Conservation (phyloP, 2,797 vertebrate genomes). For the Adelosebastes latens region DNA sequence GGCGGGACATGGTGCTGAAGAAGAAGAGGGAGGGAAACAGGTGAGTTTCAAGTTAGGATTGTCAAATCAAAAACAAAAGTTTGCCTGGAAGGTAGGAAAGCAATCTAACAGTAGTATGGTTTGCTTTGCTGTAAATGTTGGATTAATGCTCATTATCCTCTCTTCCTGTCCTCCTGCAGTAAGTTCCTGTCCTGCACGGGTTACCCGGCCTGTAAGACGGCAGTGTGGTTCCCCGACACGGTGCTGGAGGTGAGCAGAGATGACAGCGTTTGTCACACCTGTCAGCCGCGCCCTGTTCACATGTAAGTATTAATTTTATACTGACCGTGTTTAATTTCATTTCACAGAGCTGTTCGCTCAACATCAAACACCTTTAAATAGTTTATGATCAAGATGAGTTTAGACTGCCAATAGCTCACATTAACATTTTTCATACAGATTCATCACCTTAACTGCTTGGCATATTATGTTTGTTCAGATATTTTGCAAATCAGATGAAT, state of each 20-base stretch:
- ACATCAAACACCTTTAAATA: neutral
- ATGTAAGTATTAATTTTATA: constrained; percentile 79
- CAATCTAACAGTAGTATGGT: neutral
- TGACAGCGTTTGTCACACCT: constrained; percentile 85
- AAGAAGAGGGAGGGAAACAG: constrained; percentile 87
- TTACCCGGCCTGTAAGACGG: constrained; percentile 89
- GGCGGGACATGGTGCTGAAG: constrained; percentile 93
- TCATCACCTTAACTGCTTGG: neutral
- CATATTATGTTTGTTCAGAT: neutral
- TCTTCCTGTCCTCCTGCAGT: constrained; percentile 69
- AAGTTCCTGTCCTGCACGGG: constrained; percentile 91
- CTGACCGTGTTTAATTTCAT: neutral
- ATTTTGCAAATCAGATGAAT: neutral
- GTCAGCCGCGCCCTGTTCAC: constrained; percentile 88
- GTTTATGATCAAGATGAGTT: neutral
- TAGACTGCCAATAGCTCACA: neutral
- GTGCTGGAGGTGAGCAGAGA: constrained; percentile 92
- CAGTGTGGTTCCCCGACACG: constrained; percentile 92
- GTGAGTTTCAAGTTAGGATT: constrained; percentile 40
- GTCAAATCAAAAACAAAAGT: neutral
- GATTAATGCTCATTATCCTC: no score
- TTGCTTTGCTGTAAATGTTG: neutral
- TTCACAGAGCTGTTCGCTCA: neutral
- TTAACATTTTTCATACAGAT: neutral
- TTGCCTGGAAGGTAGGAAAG: neutral